Conservation (phyloP, 2,797 vertebrate species). For the Anguilla obscura region DNA sequence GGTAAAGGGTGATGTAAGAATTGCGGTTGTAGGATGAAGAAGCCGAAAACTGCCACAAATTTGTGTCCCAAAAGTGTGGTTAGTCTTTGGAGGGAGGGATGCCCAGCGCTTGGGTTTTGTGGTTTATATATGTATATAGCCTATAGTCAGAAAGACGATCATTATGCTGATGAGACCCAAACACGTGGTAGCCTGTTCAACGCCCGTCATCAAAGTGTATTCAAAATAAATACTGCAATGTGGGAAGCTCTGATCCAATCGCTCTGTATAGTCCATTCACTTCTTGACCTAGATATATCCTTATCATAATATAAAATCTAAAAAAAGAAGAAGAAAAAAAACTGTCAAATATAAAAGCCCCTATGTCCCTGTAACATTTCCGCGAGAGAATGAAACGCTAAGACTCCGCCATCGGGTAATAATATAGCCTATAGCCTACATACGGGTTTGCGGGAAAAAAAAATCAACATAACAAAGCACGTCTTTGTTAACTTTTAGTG, state of each 20-base stretch:
- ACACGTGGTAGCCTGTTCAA: constrained; percentile 75
- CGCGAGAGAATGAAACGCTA: neutral
- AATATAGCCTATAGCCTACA: neutral
- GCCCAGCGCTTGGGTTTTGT: constrained; percentile 82
- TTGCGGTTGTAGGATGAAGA: constrained; percentile 70
- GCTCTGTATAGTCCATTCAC: neutral
- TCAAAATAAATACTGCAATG: constrained; percentile 34
- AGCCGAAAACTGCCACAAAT: constrained; percentile 52
- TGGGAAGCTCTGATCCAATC: constrained; percentile 25
- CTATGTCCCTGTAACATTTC: neutral
- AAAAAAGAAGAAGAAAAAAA: neutral
- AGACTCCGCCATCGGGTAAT: neutral
- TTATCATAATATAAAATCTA: neutral
- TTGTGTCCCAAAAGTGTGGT: constrained; percentile 73
- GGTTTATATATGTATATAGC: constrained; percentile 78
- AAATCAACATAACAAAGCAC: neutral
- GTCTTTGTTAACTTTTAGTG: neutral
- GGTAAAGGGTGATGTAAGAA: constrained; percentile 51
- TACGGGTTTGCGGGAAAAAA: neutral
- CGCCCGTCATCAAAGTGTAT: constrained; percentile 66
- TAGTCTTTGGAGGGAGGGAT: constrained; percentile 77
- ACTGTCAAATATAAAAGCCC: neutral
- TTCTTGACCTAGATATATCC: neutral
- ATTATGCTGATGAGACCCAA: constrained; percentile 80
- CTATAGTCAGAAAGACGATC: constrained; percentile 64